Evolutionary conservation across 2,888 invertebrate genomes (phyloP), one percentile per base, ranked within the genome.

Genomic region (Diaphora mendica): DNA sequence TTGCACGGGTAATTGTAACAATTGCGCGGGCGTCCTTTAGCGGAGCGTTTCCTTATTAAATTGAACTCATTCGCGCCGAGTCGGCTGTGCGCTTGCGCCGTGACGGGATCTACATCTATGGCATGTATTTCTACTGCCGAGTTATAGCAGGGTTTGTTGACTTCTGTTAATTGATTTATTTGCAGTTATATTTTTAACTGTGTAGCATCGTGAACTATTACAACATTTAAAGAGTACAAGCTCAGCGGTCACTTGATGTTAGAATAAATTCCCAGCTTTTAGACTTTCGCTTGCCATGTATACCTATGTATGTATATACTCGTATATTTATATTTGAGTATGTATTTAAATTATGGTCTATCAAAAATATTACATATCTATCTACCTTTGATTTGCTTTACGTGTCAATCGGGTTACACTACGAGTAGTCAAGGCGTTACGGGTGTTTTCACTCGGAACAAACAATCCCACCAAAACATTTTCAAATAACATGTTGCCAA

Each of bases 1-100:
- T 86, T 85, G 80, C 75, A 77, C 71, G 75, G 77, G 86, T 93
- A 92, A 93, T 93, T 90, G 91, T 85, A 81, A 81, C 92, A 93
- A 94, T 93, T 94, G 93, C 87, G 92, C 87, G 86, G 75, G 87
- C 91, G 92, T 91, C 92, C 92, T 91, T 88, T 91, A 67, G 87
- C 77, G 70, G 75, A 71, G 78, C 79, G 85, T 86, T 89, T 91
- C 90, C 92, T 91, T 89, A 88, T 90, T 91, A 90, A 89, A 89
- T 87, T 88, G 84, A 76, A 78, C 79, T 82, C 88, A 86, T 87
- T 86, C 79, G 76, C 76, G 67, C 55, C 33, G 78, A 72, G 35
- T 35, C 13, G 33, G 64, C 33, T 64, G 17, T 68, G 64, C 42
- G 70, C 48, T 35, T 66, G 65, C 73, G 70, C 68, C 64, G 68